Percentiles rank a stretch among this genome's conserved stretches.
Evolutionary conservation across 2,888 invertebrate species (phyloP).

Genomic region (Sacculina carcini): DNA sequence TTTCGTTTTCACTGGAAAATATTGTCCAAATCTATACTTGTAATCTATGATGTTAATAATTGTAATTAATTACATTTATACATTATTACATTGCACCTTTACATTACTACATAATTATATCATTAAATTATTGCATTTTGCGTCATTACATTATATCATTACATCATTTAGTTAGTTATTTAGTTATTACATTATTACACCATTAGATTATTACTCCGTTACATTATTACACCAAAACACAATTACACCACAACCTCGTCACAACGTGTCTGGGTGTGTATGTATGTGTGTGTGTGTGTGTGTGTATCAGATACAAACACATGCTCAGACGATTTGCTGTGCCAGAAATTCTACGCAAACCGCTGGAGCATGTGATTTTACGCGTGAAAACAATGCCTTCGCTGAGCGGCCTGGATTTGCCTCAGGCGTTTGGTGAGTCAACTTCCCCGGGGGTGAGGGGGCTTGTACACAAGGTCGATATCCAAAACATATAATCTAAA

Average conservation of each 20-base stretch:
- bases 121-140: background rate
- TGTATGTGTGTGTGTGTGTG: background rate
- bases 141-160: no score
- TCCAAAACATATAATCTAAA: background rate
- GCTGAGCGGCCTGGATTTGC: conserved; percentile 24
- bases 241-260: no score
- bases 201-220: no score
- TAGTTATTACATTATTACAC: no score
- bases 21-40: no score
- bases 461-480: background rate
- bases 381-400: conserved; percentile 41
- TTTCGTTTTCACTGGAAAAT: no score
- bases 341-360: conserved; percentile 69
- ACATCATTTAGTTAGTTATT: no score
- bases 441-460: background rate
- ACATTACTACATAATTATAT: background rate
- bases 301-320: conserved; percentile 19
- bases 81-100: background rate
- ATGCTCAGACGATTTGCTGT: conserved; percentile 44
- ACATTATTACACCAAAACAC: no score
- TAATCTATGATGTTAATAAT: conserved; percentile 3
- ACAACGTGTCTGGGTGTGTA: no score
- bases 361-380: conserved; percentile 52
- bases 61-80: background rate
- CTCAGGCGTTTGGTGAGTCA: conserved; percentile 27